Base-by-base conservation (phyloP, 2,888 invertebrate species). In the Boloria selene region DNA sequence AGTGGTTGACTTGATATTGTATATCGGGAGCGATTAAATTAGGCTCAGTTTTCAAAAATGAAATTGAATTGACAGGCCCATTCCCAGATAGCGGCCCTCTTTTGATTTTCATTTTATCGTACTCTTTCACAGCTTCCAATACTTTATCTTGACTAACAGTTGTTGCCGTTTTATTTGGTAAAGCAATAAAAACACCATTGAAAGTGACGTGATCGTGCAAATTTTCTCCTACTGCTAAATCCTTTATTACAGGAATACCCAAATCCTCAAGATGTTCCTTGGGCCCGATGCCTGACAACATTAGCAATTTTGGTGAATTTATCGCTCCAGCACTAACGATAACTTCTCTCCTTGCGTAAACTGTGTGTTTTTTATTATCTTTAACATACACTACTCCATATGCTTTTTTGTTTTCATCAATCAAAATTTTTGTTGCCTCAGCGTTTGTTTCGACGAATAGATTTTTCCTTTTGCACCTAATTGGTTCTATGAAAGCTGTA, bases 401-500 rank as follows among this genome's bases (percentile, higher is more conserved):
- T 0, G 88, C 87, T 60, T 70, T 75, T 17, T 83, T 86, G 0
- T 79, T 54, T 81, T 78, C 70, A 75, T 95, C 92, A 44, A 95
- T 93, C 13, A 95, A 83, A 6, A 95, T 78, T 76, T 93, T 85
- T 0, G 86, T 83, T 0, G 92, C 94, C 74, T 93, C 92, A 0
- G 94, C 87, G 49, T 93, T 82, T 0, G 92, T 87, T 77, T 84
- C 82, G 0, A 94, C 84, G 0, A 75, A 82, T 4, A 95, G 81
- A 74, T 94, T 94, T 6, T 94, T 77, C 49, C 88, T 73, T 66
- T 77, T 93, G 50, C 90, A 81, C 42, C 95, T 84, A 22, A 95
- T 93, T 0, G 95, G 95, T 68, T 93, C 84, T n/a, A 95, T 93
- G 75, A 94, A 95, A 0, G 95, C 95, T 0, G 82, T 87, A 76